Evolutionary conservation across 2,113 vertebrate species (phyloP).

Genomic region (Nesogale talazaci): DNA sequence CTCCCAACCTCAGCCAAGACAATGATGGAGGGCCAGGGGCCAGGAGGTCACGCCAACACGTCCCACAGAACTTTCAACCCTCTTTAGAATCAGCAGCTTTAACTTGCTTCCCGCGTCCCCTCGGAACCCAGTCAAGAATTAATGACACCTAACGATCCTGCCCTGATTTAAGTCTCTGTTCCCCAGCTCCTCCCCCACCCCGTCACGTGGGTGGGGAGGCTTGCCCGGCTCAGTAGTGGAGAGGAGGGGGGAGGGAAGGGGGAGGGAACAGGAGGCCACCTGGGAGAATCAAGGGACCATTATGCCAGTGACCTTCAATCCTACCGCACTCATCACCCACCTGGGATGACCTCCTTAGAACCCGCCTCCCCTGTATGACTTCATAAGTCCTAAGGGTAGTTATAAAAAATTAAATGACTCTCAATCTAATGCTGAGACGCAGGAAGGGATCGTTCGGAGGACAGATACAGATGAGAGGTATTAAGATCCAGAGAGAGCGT

Average conservation of each 20-base stretch:
- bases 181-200: neutral
- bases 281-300: slow-evolving; percentile 30
- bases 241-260: too few species aligned
- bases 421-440: slow-evolving; percentile 56
- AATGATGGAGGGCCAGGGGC: slow-evolving; percentile 7
- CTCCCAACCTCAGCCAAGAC: neutral
- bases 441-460: slow-evolving; percentile 27
- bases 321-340: neutral
- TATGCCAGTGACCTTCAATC: slow-evolving; percentile 27
- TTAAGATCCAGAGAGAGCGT: neutral
- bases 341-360: neutral
- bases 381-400: slow-evolving; percentile 65
- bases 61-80: neutral
- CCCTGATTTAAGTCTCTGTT: slow-evolving; percentile 40
- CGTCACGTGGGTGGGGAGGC: neutral
- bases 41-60: neutral
- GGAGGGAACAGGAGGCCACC: neutral
- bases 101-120: slow-evolving; percentile 26
- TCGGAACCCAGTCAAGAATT: neutral
- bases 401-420: slow-evolving; percentile 70
- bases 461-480: slow-evolving; percentile 27
- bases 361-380: slow-evolving; percentile 33
- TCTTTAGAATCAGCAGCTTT: slow-evolving; percentile 21
- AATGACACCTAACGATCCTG: neutral
- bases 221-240: neutral